Percentiles rank a stretch among this genome's conserved stretches.
These are phyloP conservation scores for Zosterops borbonicus DNA, from an alignment of 2,113 vertebrate genomes.

Conservation along the genomic window DNA sequence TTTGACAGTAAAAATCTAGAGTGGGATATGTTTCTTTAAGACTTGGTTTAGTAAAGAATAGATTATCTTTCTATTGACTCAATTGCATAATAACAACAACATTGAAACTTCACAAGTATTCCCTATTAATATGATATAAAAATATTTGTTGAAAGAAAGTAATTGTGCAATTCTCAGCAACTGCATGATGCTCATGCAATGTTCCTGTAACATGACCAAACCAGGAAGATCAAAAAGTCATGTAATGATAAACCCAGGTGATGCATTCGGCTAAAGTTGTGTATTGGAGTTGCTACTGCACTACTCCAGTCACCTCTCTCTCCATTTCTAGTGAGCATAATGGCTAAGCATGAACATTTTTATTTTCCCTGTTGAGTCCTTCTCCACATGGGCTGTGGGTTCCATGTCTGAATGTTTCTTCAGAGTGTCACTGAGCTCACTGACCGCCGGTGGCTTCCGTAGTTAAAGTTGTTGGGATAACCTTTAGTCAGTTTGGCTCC, in stretches of 20 bases:
- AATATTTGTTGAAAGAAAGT: not conserved
- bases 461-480: not conserved
- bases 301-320: not conserved
- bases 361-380: not conserved
- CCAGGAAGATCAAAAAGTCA: not conserved
- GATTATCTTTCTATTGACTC: not conserved
- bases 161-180: not conserved
- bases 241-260: not conserved
- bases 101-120: not conserved
- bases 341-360: not conserved
- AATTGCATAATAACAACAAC: not conserved
- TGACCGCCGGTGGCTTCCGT: slow-evolving; percentile 69
- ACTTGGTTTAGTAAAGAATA: not conserved
- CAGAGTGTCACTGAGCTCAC: slow-evolving; percentile 77
- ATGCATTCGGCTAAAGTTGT: not conserved
- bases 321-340: not conserved
- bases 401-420: not conserved
- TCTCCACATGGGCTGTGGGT: not conserved
- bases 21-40: not conserved
- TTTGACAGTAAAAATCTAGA: not conserved
- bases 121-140: not conserved
- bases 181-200: not conserved
- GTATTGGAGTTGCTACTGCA: not conserved
- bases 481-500: not conserved
- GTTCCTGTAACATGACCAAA: not conserved